Conservation (phyloP, 2,797 vertebrate species). For the Pantherophis alleghaniensis region DNA sequence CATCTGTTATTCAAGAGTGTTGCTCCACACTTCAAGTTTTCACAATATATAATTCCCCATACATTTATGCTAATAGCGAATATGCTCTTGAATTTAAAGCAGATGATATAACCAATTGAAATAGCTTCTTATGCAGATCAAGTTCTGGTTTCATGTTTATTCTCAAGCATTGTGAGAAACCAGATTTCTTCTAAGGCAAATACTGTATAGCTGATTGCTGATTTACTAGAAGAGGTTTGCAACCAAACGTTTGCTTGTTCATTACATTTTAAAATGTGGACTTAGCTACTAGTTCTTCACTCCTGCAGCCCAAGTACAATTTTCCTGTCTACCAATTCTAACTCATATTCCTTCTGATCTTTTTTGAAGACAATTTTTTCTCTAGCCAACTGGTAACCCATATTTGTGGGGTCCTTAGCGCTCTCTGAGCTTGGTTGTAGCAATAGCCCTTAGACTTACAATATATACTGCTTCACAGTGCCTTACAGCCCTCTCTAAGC, state of each 20-base stretch:
- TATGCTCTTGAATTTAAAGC: constrained; percentile 36
- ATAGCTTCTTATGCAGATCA: not conserved
- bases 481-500: too few relatives aligned
- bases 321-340: not conserved
- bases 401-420: too few relatives aligned
- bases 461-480: too few relatives aligned
- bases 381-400: too few relatives aligned
- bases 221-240: not conserved
- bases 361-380: not conserved
- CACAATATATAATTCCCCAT: constrained; percentile 42
- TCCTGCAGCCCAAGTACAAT: not conserved
- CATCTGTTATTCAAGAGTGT: constrained; percentile 27
- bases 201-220: not conserved
- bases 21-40: constrained; percentile 28
- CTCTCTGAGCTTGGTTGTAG: too few relatives aligned
- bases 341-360: not conserved
- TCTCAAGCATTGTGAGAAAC: not conserved
- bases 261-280: not conserved
- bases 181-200: not conserved
- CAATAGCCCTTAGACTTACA: too few relatives aligned
- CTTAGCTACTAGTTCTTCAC: not conserved
- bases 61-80: not conserved
- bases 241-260: not conserved
- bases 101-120: not conserved
- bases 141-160: not conserved